phyloP scores from a whole-genome alignment of 1,140 invertebrate species.

The Drosophila nigrodunni region DNA sequence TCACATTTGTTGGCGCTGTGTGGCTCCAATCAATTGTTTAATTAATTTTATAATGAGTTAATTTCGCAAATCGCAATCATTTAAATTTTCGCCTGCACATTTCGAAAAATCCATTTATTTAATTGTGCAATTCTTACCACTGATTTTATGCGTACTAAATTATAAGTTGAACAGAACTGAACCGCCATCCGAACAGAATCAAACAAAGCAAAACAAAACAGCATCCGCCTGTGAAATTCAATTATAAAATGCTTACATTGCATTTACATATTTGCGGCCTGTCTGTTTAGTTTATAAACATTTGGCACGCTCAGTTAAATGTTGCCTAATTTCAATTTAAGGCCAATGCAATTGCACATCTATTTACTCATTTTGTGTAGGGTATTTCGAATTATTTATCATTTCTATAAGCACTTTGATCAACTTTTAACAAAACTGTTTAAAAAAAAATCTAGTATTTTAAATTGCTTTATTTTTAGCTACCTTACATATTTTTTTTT shows the following conservation, averaged over 20 bases:
- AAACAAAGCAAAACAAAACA: slow-evolving; percentile 6
- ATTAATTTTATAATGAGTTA: slow-evolving; percentile 83
- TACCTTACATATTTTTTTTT: neutral
- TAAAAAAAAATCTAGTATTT: too few relatives aligned
- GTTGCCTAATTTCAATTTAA: slow-evolving; percentile 39
- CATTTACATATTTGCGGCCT: slow-evolving; percentile 61
- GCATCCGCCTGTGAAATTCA: slow-evolving; percentile 61
- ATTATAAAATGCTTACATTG: slow-evolving; percentile 80
- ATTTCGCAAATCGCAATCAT: slow-evolving; percentile 72
- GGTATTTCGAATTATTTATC: neutral
- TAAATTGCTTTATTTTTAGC: neutral
- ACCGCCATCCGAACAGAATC: neutral
- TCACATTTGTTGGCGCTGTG: slow-evolving; percentile 31
- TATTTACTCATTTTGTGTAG: neutral
- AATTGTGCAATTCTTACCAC: slow-evolving; percentile 45
- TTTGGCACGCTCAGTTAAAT: slow-evolving; percentile 52
- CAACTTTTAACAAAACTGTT: neutral
- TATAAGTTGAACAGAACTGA: slow-evolving; percentile 43
- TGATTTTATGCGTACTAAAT: slow-evolving; percentile 48
- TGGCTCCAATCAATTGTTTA: slow-evolving; percentile 71
- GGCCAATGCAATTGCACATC: slow-evolving; percentile 3
- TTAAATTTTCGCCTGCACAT: slow-evolving; percentile 57
- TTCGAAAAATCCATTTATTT: slow-evolving; percentile 42
- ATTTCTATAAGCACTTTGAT: neutral
- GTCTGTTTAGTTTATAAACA: slow-evolving; percentile 68